Base-by-base conservation (phyloP, 1,140 invertebrate genomes). In the Nasonia vitripennis region DNA sequence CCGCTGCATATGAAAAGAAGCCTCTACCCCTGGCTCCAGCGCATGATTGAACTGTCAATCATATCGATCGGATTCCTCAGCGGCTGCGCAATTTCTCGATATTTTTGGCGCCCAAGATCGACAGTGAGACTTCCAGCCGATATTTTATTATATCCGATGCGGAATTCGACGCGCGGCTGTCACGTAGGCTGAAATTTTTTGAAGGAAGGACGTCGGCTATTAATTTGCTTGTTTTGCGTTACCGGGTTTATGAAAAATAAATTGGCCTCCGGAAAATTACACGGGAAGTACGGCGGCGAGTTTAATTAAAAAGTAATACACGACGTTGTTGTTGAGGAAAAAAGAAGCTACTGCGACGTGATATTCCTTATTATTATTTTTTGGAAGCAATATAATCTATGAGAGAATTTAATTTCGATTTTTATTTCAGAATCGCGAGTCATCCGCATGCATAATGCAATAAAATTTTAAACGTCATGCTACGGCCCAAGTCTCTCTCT, bases 31-130 rank as follows among this genome's bases (percentile, higher is more conserved):
- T 37, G 34, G 1, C 27, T 27, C 27, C 34, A 37, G 34, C 31
- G 7, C 7, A 2, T 82, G 81, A 82, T 75, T 82, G 81, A 75
- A 82, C 81, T 82, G 81, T 82, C 71, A 82, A 20, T 82, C 70
- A 41, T 62, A 55, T n/a, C 55, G 20, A 62, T 62, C 55, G 17
- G 4, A 20, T n/a, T 62, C 2, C 55, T 62, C 55, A 5, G 20
- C 55, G 17, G 20, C 55, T 20, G 55, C 55, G 20, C 41, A 45
- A 62, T 62, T 62, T 62, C 55, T 62, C 17, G 14, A 7, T 62
- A 6, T n/a, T 62, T n/a, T 20, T 20, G 55, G 17, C 6, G 20
- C 17, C 17, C 55, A 62, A 51, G 48, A 51, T 51, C 11, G 48
- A n/a, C 55, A 6, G 55, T n/a, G 55, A 62, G 41, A 62, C 17